Percentiles rank a stretch among this genome's conserved stretches.
These are phyloP conservation scores for Simalia tracyae DNA, from an alignment of 2,797 vertebrate species.

Conservation along the genomic window DNA sequence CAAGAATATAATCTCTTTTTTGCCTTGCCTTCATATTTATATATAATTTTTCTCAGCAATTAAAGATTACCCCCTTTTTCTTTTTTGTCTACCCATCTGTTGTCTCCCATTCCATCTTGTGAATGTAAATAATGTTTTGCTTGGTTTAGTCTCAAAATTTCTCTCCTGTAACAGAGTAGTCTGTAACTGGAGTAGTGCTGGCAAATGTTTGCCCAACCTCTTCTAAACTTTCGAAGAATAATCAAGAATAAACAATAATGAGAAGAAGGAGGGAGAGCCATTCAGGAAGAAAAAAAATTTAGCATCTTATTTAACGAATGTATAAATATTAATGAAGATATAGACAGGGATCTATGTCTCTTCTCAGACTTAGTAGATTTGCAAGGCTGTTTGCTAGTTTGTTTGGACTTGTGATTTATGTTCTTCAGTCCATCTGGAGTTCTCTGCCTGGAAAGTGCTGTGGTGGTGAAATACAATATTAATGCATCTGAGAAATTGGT, in stretches of 20 bases:
- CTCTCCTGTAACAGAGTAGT: not conserved
- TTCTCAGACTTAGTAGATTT: not conserved
- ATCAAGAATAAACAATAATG: not conserved
- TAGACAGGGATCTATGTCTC: not conserved
- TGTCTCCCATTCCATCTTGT: not conserved
- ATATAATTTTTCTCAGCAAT: not conserved
- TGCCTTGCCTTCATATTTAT: not conserved
- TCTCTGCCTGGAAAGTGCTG: not conserved
- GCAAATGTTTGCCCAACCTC: not conserved
- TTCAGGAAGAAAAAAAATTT: not conserved
- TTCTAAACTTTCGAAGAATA: not conserved
- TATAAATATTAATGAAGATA: not conserved
- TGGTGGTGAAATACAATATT: not conserved
- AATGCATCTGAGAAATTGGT: not conserved
- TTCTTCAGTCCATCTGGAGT: not conserved
- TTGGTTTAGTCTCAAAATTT: not conserved
- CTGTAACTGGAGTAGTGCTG: not conserved
- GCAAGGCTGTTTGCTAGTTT: not conserved
- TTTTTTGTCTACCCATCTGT: not conserved
- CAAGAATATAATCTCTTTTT: not conserved
- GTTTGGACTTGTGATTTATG: not conserved
- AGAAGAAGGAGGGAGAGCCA: not conserved
- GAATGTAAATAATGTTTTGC: not conserved
- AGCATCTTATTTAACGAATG: not conserved
- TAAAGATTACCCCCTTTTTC: not conserved